phyloP scores from a whole-genome alignment of 2,113 vertebrate species.

The Nesoenas mayeri region DNA sequence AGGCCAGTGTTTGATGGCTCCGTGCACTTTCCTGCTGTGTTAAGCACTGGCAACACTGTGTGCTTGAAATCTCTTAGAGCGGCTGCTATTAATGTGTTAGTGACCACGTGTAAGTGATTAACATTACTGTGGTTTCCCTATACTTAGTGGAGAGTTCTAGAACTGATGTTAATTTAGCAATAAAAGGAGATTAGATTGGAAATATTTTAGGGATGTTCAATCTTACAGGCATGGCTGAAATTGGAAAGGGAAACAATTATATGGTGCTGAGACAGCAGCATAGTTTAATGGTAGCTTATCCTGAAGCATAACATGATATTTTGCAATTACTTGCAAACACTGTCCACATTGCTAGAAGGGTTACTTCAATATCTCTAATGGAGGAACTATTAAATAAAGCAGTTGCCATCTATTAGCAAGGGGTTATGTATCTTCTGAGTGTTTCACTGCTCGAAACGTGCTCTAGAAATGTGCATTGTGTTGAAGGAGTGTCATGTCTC shows the following conservation, averaged over 20 bases:
- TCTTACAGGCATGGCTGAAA: background rate
- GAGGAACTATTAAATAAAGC: background rate
- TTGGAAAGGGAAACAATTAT: background rate
- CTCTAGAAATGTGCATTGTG: background rate
- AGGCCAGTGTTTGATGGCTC: background rate
- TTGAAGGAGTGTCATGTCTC: background rate
- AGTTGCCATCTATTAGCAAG: background rate
- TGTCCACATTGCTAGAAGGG: background rate
- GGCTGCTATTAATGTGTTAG: background rate
- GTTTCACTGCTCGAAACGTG: background rate
- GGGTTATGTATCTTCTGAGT: background rate
- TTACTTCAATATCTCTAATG: background rate
- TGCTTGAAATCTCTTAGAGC: background rate
- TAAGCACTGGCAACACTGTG: background rate
- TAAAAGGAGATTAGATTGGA: background rate
- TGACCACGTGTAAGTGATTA: background rate
- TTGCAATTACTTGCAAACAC: background rate
- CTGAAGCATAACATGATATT: background rate
- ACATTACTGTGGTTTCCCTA: background rate
- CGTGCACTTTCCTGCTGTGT: fast-evolving
- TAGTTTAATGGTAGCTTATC: background rate
- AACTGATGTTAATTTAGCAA: background rate
- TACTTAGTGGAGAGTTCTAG: background rate
- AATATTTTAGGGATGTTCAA: background rate
- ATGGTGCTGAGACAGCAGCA: background rate